Base-by-base conservation (phyloP, 2,113 vertebrate genomes). In the Symphodus melops region DNA sequence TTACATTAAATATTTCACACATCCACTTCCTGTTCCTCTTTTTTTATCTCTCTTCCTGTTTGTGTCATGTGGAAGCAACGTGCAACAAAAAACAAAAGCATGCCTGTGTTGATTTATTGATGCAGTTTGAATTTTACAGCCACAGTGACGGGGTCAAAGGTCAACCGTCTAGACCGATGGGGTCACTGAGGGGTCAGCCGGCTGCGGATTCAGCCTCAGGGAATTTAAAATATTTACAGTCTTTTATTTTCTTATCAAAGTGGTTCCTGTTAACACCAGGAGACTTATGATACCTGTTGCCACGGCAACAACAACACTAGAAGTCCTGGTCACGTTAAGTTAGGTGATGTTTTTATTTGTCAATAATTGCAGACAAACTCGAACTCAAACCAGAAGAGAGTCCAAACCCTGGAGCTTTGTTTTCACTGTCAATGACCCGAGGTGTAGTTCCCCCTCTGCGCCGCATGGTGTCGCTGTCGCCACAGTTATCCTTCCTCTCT, bases 381-480 rank as follows among this genome's bases (percentile, higher is more conserved):
- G n/a, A n/a, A n/a, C n/a, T n/a, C n/a, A n/a, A n/a, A n/a, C n/a
- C n/a, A n/a, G n/a, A n/a, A n/a, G n/a, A n/a, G n/a, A n/a, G n/a
- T n/a, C n/a, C n/a, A n/a, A n/a, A n/a, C n/a, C n/a, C n/a, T n/a
- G n/a, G n/a, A n/a, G n/a, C n/a, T n/a, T n/a, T n/a, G n/a, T n/a
- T n/a, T n/a, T n/a, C n/a, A n/a, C n/a, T n/a, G n/a, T n/a, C n/a
- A n/a, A n/a, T n/a, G 9, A 41, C 39, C 23, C 25, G 13, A 13
- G 9, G 28, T 64, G 63, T 10, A 56, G 48, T 49, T 55, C 17
- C 60, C 3, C 0, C 14, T 4, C 0, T 16, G 9, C 5, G 25
- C 80, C 84, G 0, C 84, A 52, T 1, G 54, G 68, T n/a, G 84
- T 51, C 82, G 62, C 86, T 83, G 73, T 69, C 46, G 64, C 0